phyloP scores from a whole-genome alignment of 2,888 invertebrate genomes.

The Cryptosula pallasiana region DNA sequence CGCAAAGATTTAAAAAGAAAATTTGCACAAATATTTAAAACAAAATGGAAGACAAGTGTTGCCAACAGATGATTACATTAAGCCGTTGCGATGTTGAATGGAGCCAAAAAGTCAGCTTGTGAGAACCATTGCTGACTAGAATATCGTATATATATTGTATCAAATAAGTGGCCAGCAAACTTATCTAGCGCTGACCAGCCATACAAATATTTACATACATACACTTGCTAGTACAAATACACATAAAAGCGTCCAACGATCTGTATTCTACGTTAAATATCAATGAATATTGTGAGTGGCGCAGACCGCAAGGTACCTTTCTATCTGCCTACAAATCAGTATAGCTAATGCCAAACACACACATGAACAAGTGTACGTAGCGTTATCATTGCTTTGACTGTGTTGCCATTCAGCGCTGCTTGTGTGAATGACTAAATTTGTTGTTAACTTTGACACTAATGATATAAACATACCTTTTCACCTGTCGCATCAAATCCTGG shows the following conservation, averaged over 20 bases:
- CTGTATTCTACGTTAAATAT: background rate
- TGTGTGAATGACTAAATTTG: background rate
- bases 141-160: too few relatives aligned
- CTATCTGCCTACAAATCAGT: background rate
- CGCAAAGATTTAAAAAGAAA: too few relatives aligned
- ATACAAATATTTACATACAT: conserved; percentile 22
- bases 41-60: too few relatives aligned
- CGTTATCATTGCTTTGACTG: background rate
- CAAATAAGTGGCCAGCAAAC: background rate
- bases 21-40: too few relatives aligned
- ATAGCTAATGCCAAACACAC: background rate
- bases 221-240: conserved; percentile 22
- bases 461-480: background rate
- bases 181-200: conserved; percentile 1
- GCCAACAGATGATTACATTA: too few relatives aligned
- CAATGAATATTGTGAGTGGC: background rate
- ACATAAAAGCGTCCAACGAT: background rate
- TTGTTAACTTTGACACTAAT: background rate
- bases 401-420: background rate
- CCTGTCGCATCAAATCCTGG: background rate
- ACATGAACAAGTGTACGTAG: background rate
- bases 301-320: conserved; percentile 8
- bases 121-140: too few relatives aligned
- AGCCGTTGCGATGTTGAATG: too few relatives aligned
- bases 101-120: too few relatives aligned